Evolutionary conservation across 92 coral and sea anemone species (phyloP), one percentile per base, ranked within the genome.

Genomic region (Umimayanthus chanpuru): DNA sequence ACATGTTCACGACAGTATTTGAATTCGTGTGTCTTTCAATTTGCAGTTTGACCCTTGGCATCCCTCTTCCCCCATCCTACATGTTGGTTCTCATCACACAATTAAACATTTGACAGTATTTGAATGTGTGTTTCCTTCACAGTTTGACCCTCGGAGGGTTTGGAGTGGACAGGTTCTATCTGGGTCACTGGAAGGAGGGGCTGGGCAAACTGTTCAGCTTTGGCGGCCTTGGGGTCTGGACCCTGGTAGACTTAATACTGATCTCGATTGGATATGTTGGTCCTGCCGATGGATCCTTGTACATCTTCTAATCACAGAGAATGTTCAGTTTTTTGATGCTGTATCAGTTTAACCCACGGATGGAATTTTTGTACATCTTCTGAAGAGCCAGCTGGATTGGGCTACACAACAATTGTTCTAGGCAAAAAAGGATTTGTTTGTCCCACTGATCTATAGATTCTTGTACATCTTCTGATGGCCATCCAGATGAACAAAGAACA

Each of bases 151-250:
- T 95, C 10, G 99, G 99, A 50, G 99, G 99, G 14, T 97, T 97
- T 94, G 99, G 99, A 65, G 98, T 97, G 81, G 99, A 97, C 81
- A 93, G 99, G 14, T 97, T 97, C 91, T 97, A 97, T 86, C 89
- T 97, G 88, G 99, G 99, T 15, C 95, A 95, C 90, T 97, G 99
- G 99, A 95, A 93, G 84, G 98, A 97, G 93, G 99, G 99, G 15
- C 96, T 97, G 78, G 99, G 97, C 39, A 97, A 97, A 90, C 96
- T 97, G 16, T 95, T 97, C 84, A 97, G 97, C 81, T 97, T 97
- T 92, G 99, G 99, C 81, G 99, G 99, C 89, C 97, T 97, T 10
- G 99, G 99, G 30, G 99, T 97, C 12, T 97, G 99, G 99, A 97
- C 99, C 44, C 91, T 97, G 73, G 98, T 97, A 32, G 99, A 97